Base-by-base conservation (phyloP, 2,888 invertebrate genomes). In the Lasioglossum vierecki region DNA sequence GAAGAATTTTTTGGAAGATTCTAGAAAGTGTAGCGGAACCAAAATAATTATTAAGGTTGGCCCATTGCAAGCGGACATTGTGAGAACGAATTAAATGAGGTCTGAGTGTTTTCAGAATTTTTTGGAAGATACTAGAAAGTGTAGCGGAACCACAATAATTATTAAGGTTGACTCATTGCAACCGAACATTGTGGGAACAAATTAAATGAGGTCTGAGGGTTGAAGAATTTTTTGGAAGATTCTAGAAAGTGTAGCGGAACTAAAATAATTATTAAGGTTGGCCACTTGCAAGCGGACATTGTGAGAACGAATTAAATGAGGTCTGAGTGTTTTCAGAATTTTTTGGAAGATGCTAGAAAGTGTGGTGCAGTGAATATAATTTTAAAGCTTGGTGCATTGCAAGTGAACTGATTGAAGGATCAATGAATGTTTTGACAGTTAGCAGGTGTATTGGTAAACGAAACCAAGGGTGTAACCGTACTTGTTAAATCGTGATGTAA, bases 401-500 rank as follows among this genome's bases (percentile, higher is more conserved):
- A 22, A 22, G 9, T 22, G 8, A 53, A 53, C 9, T 53, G 53
- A 53, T 53, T 9, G 8, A 53, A 53, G 53, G 53, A 53, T 22
- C 3, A 9, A 53, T 6, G 22, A 49, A 0, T 22, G 22, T 53
- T 60, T 60, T 13, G 60, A 11, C 26, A 26, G 60, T 11, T 73
- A 35, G 53, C 22, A 30, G 4, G 30, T 30, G 72, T 9, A 35
- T 9, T 9, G 9, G n/a, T 53, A n/a, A 53, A 53, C 3, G 53
- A n/a, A 53, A 53, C n/a, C 53, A 53, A n/a, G 22, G 22, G 53
- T 53, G 53, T 53, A n/a, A 53, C 41, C 41, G 35, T 26, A 71
- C 44, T 44, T 26, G 71, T 68, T 68, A 68, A 68, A 68, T 68
- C n/a, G 68, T 68, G 68, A 68, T 68, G 68, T 68, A 75, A 75